Conservation (phyloP, 2,797 vertebrate species). For the Malacoctenus gilli region DNA sequence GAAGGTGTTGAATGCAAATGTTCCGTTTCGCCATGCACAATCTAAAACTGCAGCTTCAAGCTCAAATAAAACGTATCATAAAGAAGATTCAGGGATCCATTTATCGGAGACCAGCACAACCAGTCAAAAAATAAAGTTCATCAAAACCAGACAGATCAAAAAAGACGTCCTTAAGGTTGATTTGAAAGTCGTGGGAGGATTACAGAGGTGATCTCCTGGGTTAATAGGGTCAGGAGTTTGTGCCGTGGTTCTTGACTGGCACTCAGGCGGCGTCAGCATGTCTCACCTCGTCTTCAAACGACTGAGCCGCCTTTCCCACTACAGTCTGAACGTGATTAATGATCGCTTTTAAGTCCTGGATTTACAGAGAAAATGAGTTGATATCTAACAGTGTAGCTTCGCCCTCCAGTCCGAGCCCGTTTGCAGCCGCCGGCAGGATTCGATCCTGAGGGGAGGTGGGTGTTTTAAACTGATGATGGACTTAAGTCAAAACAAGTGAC, state of each 20-base stretch:
- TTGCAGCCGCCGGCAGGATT: no score
- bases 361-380: no score
- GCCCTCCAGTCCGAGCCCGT: no score
- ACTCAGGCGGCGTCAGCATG: not conserved
- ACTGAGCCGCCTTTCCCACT: not conserved
- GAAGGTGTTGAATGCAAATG: no score
- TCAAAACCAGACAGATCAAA: slow-evolving; percentile 3
- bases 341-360: no score
- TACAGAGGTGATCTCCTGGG: not conserved
- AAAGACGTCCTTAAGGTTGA: not conserved
- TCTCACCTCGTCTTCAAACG: not conserved
- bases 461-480: no score
- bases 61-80: no score
- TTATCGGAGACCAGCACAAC: not conserved
- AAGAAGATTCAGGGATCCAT: not conserved
- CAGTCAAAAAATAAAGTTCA: not conserved
- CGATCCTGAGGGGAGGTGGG: no score
- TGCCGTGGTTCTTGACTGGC: not conserved
- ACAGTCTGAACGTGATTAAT: no score
- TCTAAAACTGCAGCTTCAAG: not conserved
- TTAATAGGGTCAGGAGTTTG: not conserved
- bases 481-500: no score
- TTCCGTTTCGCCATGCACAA: no score
- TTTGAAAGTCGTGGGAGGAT: not conserved
- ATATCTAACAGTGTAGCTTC: no score